These are phyloP conservation scores for Ispidina picta DNA, from an alignment of 2,797 vertebrate species.

Conservation along the genomic window DNA sequence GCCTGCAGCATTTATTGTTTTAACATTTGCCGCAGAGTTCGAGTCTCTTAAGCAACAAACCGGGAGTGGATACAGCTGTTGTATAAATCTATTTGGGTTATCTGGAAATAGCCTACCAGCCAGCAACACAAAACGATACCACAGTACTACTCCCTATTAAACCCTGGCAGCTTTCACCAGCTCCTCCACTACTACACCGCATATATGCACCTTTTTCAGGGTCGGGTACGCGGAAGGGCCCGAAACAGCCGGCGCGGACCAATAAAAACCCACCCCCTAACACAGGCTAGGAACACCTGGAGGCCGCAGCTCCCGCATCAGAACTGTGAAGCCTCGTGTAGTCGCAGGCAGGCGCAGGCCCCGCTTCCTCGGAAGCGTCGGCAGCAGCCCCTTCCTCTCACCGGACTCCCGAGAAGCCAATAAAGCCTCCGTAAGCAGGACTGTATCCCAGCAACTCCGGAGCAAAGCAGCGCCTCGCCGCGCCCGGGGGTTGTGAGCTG, in stretches of 20 bases:
- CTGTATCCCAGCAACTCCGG: not conserved
- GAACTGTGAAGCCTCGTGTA: no score
- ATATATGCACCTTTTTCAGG: no score
- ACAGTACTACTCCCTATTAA: no score
- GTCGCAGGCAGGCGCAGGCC: no score
- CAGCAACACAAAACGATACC: no score
- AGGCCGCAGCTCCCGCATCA: fast-evolving
- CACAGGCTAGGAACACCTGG: no score
- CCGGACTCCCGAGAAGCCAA: not conserved
- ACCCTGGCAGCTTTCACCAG: no score
- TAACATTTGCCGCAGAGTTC: not conserved
- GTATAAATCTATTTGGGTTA: fast-evolving
- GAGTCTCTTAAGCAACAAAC: not conserved
- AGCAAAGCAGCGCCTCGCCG: fast-evolving
- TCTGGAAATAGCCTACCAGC: no score
- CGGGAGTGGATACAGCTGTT: fast-evolving
- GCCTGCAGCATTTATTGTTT: not conserved
- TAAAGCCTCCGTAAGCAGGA: fast-evolving
- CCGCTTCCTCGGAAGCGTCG: not conserved
- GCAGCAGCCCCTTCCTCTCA: not conserved
- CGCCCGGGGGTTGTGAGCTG: not conserved
- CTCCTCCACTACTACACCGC: no score
- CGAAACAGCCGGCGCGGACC: no score
- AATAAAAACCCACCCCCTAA: not conserved
- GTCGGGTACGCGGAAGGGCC: no score